These are phyloP conservation scores for Synodontis membranacea DNA, from an alignment of 2,113 vertebrate genomes.

Conservation along the genomic window DNA sequence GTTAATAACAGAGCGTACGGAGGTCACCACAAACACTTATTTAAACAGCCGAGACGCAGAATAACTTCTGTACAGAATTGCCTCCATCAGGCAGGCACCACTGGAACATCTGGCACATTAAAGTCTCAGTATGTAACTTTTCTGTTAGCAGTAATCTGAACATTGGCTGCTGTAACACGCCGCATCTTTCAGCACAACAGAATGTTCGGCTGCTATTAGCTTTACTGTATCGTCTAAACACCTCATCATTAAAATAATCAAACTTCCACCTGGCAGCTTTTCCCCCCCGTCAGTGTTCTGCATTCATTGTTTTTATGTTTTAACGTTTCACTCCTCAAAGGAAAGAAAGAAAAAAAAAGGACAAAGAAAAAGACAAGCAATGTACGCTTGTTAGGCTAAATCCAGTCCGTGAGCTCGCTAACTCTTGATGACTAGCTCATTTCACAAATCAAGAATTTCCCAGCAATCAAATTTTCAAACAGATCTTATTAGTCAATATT, in stretches of 20 bases:
- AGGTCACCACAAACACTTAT: slow-evolving; percentile 8
- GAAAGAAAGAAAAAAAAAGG: background rate
- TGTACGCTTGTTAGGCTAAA: background rate
- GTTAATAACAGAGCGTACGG: slow-evolving; percentile 25
- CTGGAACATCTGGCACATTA: background rate
- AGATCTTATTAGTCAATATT: background rate
- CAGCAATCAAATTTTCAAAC: background rate
- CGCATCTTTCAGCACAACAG: background rate
- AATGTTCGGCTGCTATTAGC: background rate
- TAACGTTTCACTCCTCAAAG: too few species aligned
- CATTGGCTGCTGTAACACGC: too few species aligned
- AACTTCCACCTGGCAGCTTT: too few species aligned
- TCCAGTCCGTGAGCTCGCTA: background rate
- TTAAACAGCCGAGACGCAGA: background rate
- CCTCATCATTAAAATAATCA: too few species aligned
- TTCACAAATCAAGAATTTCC: background rate
- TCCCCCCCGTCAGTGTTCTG: too few species aligned
- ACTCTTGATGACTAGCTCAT: background rate
- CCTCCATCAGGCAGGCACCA: background rate
- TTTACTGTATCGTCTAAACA: background rate
- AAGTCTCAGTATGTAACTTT: background rate
- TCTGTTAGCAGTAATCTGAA: background rate
- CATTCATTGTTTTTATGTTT: too few species aligned
- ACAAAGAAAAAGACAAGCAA: background rate
- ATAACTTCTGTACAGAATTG: background rate